Percentiles rank a stretch among this genome's conserved stretches.
Evolutionary conservation across 2,888 invertebrate genomes (phyloP).

Genomic region (Hirtodrosophila duncani): DNA sequence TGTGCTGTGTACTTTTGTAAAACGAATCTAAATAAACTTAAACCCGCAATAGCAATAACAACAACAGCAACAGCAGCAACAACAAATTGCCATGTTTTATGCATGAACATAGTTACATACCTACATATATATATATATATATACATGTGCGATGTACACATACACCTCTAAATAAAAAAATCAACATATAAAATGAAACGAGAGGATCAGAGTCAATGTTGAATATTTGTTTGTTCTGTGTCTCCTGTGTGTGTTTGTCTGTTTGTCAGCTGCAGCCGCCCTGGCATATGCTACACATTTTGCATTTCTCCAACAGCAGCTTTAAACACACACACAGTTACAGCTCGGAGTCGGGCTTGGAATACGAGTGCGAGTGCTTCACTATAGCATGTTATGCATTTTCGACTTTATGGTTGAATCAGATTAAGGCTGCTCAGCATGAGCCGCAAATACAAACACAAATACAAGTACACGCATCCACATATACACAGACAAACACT

Average conservation of each 20-base stretch:
- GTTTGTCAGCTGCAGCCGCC: slow-evolving; percentile 33
- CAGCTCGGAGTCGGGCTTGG: too few species aligned
- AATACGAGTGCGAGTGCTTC: too few species aligned
- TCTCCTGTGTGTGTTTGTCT: slow-evolving; percentile 34
- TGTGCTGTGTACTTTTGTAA: slow-evolving; percentile 46
- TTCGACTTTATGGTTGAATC: slow-evolving; percentile 55
- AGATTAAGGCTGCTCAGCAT: slow-evolving; percentile 38
- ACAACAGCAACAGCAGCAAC: slow-evolving; percentile 8
- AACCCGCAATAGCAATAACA: slow-evolving; percentile 27
- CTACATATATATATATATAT: slow-evolving; percentile 12
- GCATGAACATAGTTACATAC: slow-evolving; percentile 30
- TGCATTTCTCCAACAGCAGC: slow-evolving; percentile 4
- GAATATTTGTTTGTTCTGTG: slow-evolving; percentile 1
- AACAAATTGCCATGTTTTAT: slow-evolving; percentile 39
- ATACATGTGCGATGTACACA: slow-evolving; percentile 13
- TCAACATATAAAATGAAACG: slow-evolving; percentile 31
- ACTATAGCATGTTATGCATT: slow-evolving; percentile 39
- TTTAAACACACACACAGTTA: too few species aligned
- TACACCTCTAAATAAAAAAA: slow-evolving; percentile 38
- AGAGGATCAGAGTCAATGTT: slow-evolving; percentile 18
- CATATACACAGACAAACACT: slow-evolving; percentile 10
- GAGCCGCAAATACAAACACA: too few species aligned
- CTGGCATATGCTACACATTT: slow-evolving; percentile 32
- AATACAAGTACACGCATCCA: too few species aligned
- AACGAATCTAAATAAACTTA: slow-evolving; percentile 46